Conservation (phyloP, 2,888 invertebrate species). For the Spilosoma lubricipeda region DNA sequence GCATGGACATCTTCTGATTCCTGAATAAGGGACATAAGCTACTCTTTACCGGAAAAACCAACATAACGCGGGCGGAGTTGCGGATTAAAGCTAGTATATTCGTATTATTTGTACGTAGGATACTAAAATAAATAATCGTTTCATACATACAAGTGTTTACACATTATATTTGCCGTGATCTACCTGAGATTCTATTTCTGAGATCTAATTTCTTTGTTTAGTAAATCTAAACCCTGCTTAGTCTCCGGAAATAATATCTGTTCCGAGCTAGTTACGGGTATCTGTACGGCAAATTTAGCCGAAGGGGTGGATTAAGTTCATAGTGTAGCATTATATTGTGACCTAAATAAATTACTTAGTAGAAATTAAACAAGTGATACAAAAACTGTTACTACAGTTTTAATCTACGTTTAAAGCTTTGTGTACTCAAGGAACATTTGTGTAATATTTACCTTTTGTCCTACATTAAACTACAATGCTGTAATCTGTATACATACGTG, state of each 20-base stretch:
- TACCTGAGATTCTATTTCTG: not conserved
- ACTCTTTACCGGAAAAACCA: too few relatives aligned
- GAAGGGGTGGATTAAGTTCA: not conserved
- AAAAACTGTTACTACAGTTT: not conserved
- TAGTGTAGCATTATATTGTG: not conserved
- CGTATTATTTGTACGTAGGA: not conserved
- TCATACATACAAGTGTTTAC: not conserved
- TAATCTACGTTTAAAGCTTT: not conserved
- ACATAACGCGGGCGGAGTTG: too few relatives aligned
- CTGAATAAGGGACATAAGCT: too few relatives aligned
- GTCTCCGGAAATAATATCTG: not conserved
- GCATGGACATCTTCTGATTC: too few relatives aligned
- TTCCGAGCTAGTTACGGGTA: not conserved
- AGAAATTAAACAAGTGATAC: not conserved
- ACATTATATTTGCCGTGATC: not conserved
- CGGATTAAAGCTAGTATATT: too few relatives aligned
- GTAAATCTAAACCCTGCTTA: not conserved
- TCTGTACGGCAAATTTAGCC: not conserved
- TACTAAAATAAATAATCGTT: not conserved
- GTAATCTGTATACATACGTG: slow-evolving; percentile 16
- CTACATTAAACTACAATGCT: slow-evolving; percentile 16
- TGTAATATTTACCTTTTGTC: slow-evolving; percentile 9
- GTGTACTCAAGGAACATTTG: not conserved
- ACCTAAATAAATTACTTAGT: not conserved
- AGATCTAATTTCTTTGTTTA: not conserved